A percentile compares a stretch with the other conserved stretches of the same genome.
Conservation (phyloP, 2,888 invertebrate species). For the Eulithis prunata region DNA sequence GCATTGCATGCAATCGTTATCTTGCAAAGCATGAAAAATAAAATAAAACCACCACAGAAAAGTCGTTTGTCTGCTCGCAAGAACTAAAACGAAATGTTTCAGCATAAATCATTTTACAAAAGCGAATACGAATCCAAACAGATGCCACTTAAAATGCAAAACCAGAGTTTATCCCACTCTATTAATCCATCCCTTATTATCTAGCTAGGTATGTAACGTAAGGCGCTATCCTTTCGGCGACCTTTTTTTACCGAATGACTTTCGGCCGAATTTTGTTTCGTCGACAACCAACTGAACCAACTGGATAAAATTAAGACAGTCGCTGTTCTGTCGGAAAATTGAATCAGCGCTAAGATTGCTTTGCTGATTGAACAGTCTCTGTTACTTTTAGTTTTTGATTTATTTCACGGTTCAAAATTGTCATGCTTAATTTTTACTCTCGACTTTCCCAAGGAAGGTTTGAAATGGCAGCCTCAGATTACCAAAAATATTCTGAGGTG, state of each 20-base stretch:
- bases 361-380: too few relatives aligned
- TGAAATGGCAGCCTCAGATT: too few relatives aligned
- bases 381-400: too few relatives aligned
- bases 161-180: constrained; percentile 41
- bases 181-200: constrained; percentile 32
- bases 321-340: too few relatives aligned
- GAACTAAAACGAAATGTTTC: constrained; percentile 14
- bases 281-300: neutral
- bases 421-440: too few relatives aligned
- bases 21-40: constrained; percentile 10
- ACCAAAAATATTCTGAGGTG: neutral
- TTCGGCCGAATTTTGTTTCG: constrained; percentile 1
- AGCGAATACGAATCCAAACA: constrained; percentile 50
- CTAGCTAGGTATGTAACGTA: constrained; percentile 15
- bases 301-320: too few relatives aligned
- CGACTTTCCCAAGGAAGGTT: too few relatives aligned
- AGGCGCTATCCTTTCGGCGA: constrained; percentile 3
- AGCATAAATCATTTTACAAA: constrained; percentile 25
- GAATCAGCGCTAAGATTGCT: too few relatives aligned
- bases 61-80: neutral
- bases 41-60: constrained; percentile 1
- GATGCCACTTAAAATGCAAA: constrained; percentile 59
- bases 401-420: too few relatives aligned
- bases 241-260: neutral
- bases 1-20: constrained; percentile 8